Evolutionary conservation across 2,888 invertebrate genomes (phyloP).

Genomic region (Hydraecia micacea): DNA sequence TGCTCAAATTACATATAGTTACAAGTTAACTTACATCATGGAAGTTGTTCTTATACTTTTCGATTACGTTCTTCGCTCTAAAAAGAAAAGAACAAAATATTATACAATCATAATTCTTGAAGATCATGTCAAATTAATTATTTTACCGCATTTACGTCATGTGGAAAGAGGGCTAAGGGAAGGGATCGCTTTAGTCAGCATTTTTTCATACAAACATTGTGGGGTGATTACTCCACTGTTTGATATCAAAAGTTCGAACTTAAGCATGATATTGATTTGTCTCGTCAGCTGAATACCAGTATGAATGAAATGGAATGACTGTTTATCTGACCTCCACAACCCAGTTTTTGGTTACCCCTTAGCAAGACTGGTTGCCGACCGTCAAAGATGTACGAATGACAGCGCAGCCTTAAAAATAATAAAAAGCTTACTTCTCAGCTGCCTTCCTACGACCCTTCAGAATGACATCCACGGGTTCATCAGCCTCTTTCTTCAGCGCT

Average conservation of each 20-base stretch:
- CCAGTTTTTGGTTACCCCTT: neutral
- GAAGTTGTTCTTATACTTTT: constrained; percentile 70
- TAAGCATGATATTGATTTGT: neutral
- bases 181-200: neutral
- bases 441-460: constrained; percentile 75
- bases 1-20: neutral
- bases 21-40: constrained; percentile 69
- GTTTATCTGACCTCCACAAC: neutral
- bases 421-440: constrained; percentile 78
- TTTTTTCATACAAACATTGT: neutral
- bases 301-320: neutral
- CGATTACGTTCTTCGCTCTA: constrained; percentile 82
- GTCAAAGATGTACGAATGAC: neutral
- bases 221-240: neutral
- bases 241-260: neutral
- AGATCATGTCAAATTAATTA: neutral
- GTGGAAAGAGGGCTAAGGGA: neutral
- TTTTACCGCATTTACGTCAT: neutral
- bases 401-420: neutral
- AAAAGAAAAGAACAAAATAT: constrained; percentile 65
- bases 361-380: neutral
- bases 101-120: neutral
- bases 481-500: constrained; percentile 58
- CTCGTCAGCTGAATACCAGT: neutral
- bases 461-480: constrained; percentile 40